Conservation (phyloP, 2,888 invertebrate genomes). For the Aspidiotus destructor region DNA sequence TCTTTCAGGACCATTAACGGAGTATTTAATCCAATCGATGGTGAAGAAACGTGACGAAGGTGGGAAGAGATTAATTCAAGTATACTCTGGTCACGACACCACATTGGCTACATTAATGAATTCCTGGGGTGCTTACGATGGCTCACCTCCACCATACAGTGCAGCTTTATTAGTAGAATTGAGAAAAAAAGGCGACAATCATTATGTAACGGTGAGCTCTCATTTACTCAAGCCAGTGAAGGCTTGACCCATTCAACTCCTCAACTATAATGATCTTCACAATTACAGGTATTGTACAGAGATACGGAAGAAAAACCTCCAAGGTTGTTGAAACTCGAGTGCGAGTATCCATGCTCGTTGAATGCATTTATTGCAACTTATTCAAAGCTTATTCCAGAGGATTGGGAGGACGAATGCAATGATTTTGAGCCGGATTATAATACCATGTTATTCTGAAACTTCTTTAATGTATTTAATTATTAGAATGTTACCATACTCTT, state of each 20-base stretch:
- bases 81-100: constrained; percentile 62
- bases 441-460: too few relatives aligned
- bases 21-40: too few relatives aligned
- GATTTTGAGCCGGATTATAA: too few relatives aligned
- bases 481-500: too few relatives aligned
- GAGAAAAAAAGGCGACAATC: constrained; percentile 47
- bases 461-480: too few relatives aligned
- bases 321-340: constrained; percentile 13
- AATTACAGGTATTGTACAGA: constrained; percentile 18
- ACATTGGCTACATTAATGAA: constrained; percentile 57
- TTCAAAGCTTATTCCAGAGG: constrained; percentile 10
- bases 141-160: constrained; percentile 55
- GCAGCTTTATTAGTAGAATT: constrained; percentile 56
- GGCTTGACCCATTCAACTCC: too few relatives aligned
- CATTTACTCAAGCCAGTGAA: too few relatives aligned
- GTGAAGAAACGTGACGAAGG: too few relatives aligned
- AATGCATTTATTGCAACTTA: neutral
- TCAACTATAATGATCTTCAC: too few relatives aligned
- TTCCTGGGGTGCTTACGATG: constrained; percentile 56
- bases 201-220: constrained; percentile 40
- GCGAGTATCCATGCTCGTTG: constrained; percentile 12
- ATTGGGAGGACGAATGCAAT: constrained; percentile 25
- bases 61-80: too few relatives aligned
- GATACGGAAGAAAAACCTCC: constrained; percentile 18
- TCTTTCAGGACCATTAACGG: too few relatives aligned